Evolutionary conservation across 2,113 vertebrate species (phyloP).

Genomic region (Hippocampus zosterae): DNA sequence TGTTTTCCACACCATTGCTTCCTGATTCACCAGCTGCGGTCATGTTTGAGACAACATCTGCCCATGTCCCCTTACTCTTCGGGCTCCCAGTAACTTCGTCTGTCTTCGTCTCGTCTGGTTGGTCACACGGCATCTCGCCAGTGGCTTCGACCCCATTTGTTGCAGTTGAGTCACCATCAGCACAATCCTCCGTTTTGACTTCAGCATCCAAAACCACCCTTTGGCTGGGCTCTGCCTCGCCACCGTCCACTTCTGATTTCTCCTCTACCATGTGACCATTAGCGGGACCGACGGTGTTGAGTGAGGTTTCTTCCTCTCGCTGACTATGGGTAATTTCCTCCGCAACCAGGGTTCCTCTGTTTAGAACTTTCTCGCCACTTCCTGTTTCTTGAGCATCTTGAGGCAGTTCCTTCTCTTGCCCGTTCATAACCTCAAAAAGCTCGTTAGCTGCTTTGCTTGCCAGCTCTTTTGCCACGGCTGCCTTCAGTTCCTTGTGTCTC

Average conservation of each 20-base stretch:
- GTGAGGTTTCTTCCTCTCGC: slow-evolving; percentile 16
- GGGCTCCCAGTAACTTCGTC: slow-evolving; percentile 20
- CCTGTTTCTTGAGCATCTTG: slow-evolving; percentile 33
- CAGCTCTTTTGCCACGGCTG: slow-evolving; percentile 53
- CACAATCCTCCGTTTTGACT: slow-evolving; percentile 25
- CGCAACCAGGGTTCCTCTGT: slow-evolving; percentile 28
- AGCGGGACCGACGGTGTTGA: slow-evolving; percentile 11
- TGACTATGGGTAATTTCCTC: slow-evolving; percentile 19
- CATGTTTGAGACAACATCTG: slow-evolving; percentile 49
- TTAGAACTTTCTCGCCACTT: slow-evolving; percentile 30
- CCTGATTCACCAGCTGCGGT: slow-evolving; percentile 27
- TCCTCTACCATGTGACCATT: slow-evolving; percentile 28
- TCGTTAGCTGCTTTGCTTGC: slow-evolving; percentile 25
- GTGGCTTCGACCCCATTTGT: slow-evolving; percentile 4
- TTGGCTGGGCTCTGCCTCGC: not conserved
- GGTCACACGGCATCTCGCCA: slow-evolving; percentile 10
- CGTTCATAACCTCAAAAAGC: slow-evolving; percentile 7
- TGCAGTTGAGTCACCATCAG: not conserved
- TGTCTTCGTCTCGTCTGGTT: slow-evolving; percentile 14
- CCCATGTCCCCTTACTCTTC: slow-evolving; percentile 48
- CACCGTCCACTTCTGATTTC: slow-evolving; percentile 16
- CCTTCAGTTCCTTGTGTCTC: slow-evolving; percentile 63
- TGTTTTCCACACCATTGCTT: slow-evolving; percentile 6
- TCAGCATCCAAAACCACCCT: slow-evolving; percentile 1
- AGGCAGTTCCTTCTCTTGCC: slow-evolving; percentile 12